Conservation (phyloP, 2,113 vertebrate genomes). For the Drymodes brunneopygia region DNA sequence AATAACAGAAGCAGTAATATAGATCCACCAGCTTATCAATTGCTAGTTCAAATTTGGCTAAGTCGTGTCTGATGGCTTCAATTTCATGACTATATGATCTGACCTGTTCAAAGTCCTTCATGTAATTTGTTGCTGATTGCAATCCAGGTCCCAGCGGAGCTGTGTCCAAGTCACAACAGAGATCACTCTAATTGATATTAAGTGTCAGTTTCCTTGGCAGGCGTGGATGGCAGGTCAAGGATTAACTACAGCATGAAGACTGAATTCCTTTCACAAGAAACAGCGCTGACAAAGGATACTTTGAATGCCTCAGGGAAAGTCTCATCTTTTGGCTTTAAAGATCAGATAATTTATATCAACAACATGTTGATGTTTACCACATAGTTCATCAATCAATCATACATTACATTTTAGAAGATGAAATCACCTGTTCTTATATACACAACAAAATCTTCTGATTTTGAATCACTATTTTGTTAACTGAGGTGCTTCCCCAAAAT, state of each 20-base stretch:
- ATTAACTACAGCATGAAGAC: not conserved
- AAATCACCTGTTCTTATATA: not conserved
- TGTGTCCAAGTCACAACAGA: conserved; percentile 33
- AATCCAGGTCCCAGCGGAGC: not conserved
- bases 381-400: not conserved
- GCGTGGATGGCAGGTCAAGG: conserved; percentile 18
- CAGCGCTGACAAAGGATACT: not conserved
- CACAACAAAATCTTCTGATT: not conserved
- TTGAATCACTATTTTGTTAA: not conserved
- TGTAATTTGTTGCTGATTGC: conserved; percentile 28
- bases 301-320: not conserved
- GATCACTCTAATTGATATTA: conserved; percentile 30
- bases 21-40: not conserved
- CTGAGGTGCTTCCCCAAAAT: not conserved
- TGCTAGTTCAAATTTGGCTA: not conserved
- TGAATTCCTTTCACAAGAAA: not conserved
- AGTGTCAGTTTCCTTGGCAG: conserved; percentile 34
- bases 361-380: not conserved
- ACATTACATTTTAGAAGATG: not conserved
- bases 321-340: not conserved
- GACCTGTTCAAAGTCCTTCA: not conserved
- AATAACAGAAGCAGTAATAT: not conserved
- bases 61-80: not conserved
- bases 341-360: not conserved
- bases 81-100: conserved; percentile 9